Percentiles rank a stretch among this genome's conserved stretches.
Evolutionary conservation across 2,888 invertebrate species (phyloP).

Genomic region (Archips xylosteana): DNA sequence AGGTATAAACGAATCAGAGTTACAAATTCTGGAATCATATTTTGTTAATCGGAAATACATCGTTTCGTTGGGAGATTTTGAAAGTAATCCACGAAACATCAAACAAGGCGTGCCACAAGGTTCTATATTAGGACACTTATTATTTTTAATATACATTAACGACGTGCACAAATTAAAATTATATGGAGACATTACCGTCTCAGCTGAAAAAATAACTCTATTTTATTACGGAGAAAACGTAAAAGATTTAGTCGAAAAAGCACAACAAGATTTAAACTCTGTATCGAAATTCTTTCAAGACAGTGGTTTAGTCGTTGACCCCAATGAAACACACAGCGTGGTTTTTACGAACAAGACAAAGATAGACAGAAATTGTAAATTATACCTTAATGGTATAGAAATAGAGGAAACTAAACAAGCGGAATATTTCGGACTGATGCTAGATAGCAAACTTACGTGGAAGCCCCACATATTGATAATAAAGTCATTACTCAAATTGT

Average conservation of each 20-base stretch:
- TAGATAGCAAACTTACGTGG: background rate
- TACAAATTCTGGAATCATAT: background rate
- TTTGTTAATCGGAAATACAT: background rate
- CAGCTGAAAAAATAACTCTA: background rate
- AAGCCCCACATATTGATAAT: background rate
- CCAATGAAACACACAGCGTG: background rate
- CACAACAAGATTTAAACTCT: background rate
- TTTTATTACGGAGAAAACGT: background rate
- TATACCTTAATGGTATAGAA: background rate
- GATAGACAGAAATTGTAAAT: background rate
- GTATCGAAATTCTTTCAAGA: background rate
- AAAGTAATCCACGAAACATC: background rate
- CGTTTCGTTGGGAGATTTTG: background rate
- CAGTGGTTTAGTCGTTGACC: background rate
- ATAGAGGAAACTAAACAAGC: background rate
- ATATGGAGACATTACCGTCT: background rate
- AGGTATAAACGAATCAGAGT: background rate
- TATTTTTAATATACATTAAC: constrained; percentile 1
- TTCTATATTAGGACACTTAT: background rate
- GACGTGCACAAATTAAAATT: background rate
- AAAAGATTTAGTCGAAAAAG: background rate
- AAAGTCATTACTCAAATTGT: background rate
- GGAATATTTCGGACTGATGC: background rate
- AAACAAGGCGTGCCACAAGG: background rate
- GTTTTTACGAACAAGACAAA: background rate